phyloP scores from a whole-genome alignment of 2,113 vertebrate genomes.

The Cyrtonyx montezumae region DNA sequence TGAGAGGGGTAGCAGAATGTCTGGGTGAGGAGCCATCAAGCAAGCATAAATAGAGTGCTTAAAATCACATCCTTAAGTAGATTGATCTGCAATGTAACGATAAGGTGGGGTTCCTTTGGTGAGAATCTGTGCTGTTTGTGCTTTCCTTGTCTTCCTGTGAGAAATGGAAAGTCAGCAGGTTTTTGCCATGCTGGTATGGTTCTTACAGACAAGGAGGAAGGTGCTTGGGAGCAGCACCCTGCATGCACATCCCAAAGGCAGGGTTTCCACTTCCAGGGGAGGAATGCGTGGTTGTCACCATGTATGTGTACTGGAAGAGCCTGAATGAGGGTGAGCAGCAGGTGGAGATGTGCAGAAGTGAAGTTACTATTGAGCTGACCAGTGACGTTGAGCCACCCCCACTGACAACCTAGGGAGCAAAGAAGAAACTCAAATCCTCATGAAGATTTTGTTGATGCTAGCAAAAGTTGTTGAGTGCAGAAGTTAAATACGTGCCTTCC shows the following conservation, averaged over 20 bases:
- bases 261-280: background rate
- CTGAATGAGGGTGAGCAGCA: no score
- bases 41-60: background rate
- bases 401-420: background rate
- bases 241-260: accelerated
- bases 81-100: background rate
- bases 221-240: background rate
- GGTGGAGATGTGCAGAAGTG: background rate
- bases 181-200: accelerated
- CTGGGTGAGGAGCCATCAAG: background rate
- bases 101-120: background rate
- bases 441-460: background rate
- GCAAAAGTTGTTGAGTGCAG: background rate
- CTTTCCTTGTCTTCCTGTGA: background rate
- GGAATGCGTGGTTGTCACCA: accelerated
- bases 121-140: background rate
- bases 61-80: background rate
- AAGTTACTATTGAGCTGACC: background rate
- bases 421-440: background rate
- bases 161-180: background rate
- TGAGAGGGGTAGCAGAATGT: background rate
- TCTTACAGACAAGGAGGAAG: background rate
- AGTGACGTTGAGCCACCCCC: background rate
- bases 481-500: background rate
- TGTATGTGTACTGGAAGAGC: background rate